A percentile compares a stretch with the other conserved stretches of the same genome.
These are phyloP conservation scores for Nothoprocta perdicaria DNA, from an alignment of 2,113 vertebrate genomes.

Conservation along the genomic window DNA sequence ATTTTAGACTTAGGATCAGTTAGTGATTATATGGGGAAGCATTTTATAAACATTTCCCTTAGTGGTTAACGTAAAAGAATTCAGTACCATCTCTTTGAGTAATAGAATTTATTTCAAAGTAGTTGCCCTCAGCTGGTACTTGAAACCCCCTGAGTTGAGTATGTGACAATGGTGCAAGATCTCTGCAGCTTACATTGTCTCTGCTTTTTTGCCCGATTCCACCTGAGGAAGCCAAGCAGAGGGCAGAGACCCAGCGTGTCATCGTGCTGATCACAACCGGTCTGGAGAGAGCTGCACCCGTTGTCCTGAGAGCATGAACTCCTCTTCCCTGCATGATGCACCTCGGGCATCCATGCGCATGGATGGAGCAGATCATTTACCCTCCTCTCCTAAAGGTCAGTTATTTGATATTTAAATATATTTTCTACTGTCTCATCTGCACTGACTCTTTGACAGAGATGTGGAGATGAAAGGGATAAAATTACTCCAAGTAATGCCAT, in stretches of 20 bases:
- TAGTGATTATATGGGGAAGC: background rate
- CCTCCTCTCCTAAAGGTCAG: background rate
- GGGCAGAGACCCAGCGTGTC: background rate
- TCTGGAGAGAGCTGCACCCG: background rate
- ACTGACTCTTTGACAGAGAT: background rate
- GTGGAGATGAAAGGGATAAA: background rate
- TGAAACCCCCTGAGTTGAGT: conserved; percentile 7
- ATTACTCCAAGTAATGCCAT: background rate
- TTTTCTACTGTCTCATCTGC: background rate
- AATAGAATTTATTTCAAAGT: background rate
- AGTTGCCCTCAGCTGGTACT: background rate
- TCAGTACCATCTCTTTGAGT: conserved; percentile 19
- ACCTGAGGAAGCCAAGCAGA: accelerated
- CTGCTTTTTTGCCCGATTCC: accelerated
- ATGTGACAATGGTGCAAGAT: background rate
- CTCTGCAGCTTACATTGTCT: background rate
- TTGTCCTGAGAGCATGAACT: background rate
- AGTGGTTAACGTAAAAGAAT: conserved; percentile 45
- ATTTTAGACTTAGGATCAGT: conserved; percentile 11
- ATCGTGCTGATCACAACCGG: accelerated
- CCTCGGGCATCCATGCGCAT: accelerated
- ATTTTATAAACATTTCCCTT: conserved; percentile 40
- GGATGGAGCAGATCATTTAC: background rate
- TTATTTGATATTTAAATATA: background rate
- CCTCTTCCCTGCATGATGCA: background rate